Base-by-base conservation (phyloP, 1,140 invertebrate species). In the Amphibalanus amphitrite region DNA sequence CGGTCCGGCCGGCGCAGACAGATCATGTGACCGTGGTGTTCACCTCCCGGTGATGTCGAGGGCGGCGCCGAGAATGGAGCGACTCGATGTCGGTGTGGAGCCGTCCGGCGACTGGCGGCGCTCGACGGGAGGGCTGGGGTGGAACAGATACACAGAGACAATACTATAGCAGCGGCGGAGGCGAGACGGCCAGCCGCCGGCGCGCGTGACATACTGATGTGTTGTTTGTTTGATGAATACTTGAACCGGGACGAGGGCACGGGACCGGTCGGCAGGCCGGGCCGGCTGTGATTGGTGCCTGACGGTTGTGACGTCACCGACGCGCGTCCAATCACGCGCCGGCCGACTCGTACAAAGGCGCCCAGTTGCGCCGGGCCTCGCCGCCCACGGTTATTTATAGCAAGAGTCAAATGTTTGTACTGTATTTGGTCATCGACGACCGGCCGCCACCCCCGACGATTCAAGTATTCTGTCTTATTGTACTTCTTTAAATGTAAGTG, bases 401-500 rank as follows among this genome's bases (percentile, higher is more conserved):
- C 33, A 15, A 38, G 33, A 38, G 33, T 6, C 33, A 20, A 23
- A 59, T 59, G 47, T 59, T 59, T 59, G 47, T 59, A 59, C 47
- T 23, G 47, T 59, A 23, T 59, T 59, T 59, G 47, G 47, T 59
- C 47, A 1, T 59, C 13, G 3, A 59, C 23, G 47, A 59, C 47
- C 47, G 47, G 10, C 47, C 47, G 20, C 20, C 23, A 20, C 47
- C 47, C 23, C 47, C 20, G 47, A 59, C 47, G 47, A 59, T 59
- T 59, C 47, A 59, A 59, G 47, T 59, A 59, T 59, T 59, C 47
- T 59, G 47, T 59, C 47, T 59, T 20, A 59, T 59, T 59, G 47
- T 59, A 59, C 47, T 8, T 59, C 47, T 59, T 59, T 59, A 59
- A 59, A 23, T 59, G 47, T 59, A 59, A 59, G 47, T 20, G 47